phyloP scores from a whole-genome alignment of 2,113 vertebrate species.

The Microtus pennsylvanicus region DNA sequence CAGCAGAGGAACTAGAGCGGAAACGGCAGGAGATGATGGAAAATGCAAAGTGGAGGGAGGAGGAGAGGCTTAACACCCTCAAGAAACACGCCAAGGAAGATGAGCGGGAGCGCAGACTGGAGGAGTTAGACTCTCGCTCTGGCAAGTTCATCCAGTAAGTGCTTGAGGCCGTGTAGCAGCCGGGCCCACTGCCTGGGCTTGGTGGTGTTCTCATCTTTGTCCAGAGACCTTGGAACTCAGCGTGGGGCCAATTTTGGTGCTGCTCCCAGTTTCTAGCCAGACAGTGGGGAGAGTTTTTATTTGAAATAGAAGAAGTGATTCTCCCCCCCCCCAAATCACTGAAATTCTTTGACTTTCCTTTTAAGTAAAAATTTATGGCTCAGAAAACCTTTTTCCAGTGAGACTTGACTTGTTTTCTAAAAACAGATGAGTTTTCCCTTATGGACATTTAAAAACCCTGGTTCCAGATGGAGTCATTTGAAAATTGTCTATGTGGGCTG shows the following conservation, averaged over 20 bases:
- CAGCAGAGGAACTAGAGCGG: conserved; percentile 92
- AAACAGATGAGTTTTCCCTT: conserved; percentile 62
- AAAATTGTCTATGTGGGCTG: conserved; percentile 30
- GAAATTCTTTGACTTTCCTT: conserved; percentile 41
- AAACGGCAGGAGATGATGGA: conserved; percentile 95
- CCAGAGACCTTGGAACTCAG: not conserved
- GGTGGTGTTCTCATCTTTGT: not conserved
- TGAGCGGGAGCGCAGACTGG: conserved; percentile 88
- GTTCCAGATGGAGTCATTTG: conserved; percentile 57
- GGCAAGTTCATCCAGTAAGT: conserved; percentile 96
- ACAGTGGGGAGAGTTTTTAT: conserved; percentile 31
- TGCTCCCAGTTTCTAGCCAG: conserved; percentile 11
- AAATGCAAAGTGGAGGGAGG: conserved; percentile 93
- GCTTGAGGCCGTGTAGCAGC: not conserved
- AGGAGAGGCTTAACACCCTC: conserved; percentile 92
- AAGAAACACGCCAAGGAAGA: conserved; percentile 91
- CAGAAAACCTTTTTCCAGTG: conserved; percentile 51
- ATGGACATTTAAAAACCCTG: conserved; percentile 42
- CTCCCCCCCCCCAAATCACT: not conserved
- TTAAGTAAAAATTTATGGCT: conserved; percentile 28
- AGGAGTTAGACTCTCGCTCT: conserved; percentile 86
- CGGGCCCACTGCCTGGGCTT: not conserved
- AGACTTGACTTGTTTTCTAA: conserved; percentile 49
- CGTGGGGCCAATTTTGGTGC: not conserved
- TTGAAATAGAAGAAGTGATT: not conserved